Conservation (phyloP, 2,797 vertebrate species). For the Phrynocephalus forsythii region DNA sequence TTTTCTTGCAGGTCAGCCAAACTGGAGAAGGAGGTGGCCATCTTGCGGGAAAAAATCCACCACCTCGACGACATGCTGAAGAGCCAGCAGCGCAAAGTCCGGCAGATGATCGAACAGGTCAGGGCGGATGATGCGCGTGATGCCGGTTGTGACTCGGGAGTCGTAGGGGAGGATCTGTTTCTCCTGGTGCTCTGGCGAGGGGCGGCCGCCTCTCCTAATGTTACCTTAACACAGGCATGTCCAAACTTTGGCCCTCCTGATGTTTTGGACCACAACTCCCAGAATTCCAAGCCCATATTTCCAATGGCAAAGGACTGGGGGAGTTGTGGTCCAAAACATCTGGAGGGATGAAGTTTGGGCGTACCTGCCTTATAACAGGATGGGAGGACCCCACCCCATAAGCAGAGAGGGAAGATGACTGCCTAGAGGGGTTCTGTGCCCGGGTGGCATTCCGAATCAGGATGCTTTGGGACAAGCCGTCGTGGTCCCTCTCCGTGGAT, state of each 20-base stretch:
- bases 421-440: no score
- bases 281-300: no score
- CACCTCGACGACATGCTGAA: conserved; percentile 97
- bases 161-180: not conserved
- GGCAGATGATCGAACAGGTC: conserved; percentile 98
- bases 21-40: conserved; percentile 90
- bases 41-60: conserved; percentile 92
- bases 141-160: not conserved
- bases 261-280: not conserved
- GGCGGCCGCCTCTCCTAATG: not conserved
- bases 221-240: no score
- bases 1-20: conserved; percentile 78
- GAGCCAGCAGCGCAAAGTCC: conserved; percentile 94
- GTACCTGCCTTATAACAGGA: no score
- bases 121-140: rapidly evolving
- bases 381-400: not conserved
- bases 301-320: no score
- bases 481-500: not conserved
- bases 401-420: no score
- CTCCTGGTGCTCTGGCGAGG: not conserved
- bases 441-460: no score
- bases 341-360: no score
- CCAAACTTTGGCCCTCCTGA: no score
- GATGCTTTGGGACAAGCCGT: not conserved
- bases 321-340: no score